A percentile compares a stretch with the other conserved stretches of the same genome.
Evolutionary conservation across 2,113 vertebrate genomes (phyloP).

Genomic region (Sinocyclocheilus anshuiensis): DNA sequence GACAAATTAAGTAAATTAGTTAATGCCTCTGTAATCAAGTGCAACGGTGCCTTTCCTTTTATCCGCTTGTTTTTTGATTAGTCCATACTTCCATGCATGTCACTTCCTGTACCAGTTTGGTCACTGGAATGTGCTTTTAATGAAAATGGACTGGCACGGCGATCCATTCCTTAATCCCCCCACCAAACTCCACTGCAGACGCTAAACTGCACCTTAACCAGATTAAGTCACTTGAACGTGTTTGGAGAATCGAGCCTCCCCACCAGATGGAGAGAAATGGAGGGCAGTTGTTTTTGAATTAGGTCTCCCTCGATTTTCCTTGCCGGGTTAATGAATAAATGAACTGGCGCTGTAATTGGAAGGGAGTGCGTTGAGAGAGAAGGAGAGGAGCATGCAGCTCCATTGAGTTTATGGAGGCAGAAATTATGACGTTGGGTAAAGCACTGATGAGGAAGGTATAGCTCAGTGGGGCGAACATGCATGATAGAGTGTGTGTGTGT

Average conservation of each 20-base stretch:
- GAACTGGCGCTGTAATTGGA: constrained; percentile 60
- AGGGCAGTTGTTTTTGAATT: constrained; percentile 53
- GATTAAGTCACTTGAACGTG: constrained; percentile 49
- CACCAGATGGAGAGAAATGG: constrained; percentile 49
- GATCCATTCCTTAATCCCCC: constrained; percentile 14
- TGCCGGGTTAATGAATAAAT: constrained; percentile 60
- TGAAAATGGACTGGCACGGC: constrained; percentile 23
- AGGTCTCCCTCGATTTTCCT: constrained; percentile 50
- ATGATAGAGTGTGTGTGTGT: constrained; percentile 11
- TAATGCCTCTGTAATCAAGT: constrained; percentile 29
- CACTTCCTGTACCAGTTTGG: constrained; percentile 33
- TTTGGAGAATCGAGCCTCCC: constrained; percentile 47
- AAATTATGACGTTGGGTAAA: constrained; percentile 65
- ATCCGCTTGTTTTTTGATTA: constrained; percentile 34
- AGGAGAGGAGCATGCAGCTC: constrained; percentile 46
- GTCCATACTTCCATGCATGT: constrained; percentile 14
- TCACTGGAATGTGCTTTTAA: constrained; percentile 36
- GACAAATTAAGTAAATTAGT: constrained; percentile 47
- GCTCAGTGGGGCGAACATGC: too few species aligned
- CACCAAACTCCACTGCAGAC: constrained; percentile 17
- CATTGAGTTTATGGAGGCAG: constrained; percentile 61
- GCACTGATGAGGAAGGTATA: constrained; percentile 57
- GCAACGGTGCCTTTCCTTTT: constrained; percentile 25
- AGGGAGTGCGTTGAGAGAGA: constrained; percentile 54
- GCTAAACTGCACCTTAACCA: constrained; percentile 50